Evolutionary conservation across 2,888 invertebrate genomes (phyloP).

Genomic region (Meloe dianella): DNA sequence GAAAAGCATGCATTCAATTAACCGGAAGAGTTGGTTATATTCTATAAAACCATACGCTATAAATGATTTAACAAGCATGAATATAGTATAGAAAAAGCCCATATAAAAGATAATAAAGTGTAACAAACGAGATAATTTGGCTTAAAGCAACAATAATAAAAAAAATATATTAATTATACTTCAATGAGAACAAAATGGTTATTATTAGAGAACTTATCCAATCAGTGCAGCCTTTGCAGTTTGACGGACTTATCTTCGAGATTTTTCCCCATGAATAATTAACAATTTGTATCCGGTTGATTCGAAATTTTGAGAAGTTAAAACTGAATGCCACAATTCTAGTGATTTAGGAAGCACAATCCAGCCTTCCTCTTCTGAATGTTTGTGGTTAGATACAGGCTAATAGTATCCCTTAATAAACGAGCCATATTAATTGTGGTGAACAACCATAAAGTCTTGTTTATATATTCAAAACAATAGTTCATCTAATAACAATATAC

Average conservation of each 20-base stretch:
- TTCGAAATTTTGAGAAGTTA: no score
- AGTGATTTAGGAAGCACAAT: no score
- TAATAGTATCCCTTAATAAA: conserved; percentile 30
- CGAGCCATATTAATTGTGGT: conserved; percentile 29
- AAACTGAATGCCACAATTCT: no score
- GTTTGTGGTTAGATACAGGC: conserved; percentile 27
- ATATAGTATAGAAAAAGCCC: conserved; percentile 19
- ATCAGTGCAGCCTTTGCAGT: no score
- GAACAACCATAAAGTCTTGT: conserved; percentile 27
- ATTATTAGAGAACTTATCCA: no score
- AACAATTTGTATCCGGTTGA: no score
- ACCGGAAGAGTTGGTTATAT: conserved; percentile 11
- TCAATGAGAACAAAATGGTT: no score
- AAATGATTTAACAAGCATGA: conserved; percentile 28
- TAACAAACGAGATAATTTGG: conserved; percentile 29
- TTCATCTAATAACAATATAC: conserved; percentile 37
- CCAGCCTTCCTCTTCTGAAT: conserved; percentile 5
- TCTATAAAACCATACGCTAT: conserved; percentile 13
- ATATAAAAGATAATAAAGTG: conserved; percentile 23
- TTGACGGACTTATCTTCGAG: no score
- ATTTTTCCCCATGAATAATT: no score
- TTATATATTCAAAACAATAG: conserved; percentile 37
- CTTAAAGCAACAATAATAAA: conserved; percentile 20
- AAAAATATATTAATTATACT: conserved; percentile 24
- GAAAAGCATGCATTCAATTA: conserved; percentile 29